Evolutionary conservation across 2,888 invertebrate genomes (phyloP).

Genomic region (Acanthacorydalis orientalis): DNA sequence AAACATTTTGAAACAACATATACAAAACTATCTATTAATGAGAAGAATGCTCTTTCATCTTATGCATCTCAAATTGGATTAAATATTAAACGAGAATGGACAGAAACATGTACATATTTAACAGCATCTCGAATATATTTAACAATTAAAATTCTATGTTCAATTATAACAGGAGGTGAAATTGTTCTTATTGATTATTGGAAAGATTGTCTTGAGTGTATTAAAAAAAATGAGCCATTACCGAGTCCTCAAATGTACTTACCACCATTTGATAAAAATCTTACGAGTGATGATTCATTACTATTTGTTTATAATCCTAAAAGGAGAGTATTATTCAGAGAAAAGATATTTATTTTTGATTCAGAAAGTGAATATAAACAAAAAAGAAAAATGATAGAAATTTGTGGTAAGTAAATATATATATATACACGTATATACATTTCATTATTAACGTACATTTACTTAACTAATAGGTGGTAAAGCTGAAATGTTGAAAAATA

Average conservation of each 20-base stretch:
- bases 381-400: constrained; percentile 1
- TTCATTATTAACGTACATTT: not conserved
- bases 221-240: not conserved
- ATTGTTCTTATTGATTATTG: constrained; percentile 3
- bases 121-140: not conserved
- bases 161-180: not conserved
- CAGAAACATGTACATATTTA: constrained; percentile 1
- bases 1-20: not conserved
- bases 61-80: not conserved
- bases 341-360: constrained; percentile 1
- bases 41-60: not conserved
- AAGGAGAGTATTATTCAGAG: not conserved
- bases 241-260: not conserved
- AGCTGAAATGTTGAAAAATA: not conserved
- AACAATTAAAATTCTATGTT: constrained; percentile 2
- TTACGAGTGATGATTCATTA: not conserved
- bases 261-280: not conserved
- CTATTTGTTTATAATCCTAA: not conserved
- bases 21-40: not conserved
- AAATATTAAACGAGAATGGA: not conserved
- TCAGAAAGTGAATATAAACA: not conserved
- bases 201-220: constrained; percentile 2
- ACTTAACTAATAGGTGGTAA: not conserved
- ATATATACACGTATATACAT: not conserved
- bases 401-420: not conserved